Percentiles rank a stretch among this genome's conserved stretches.
These are phyloP conservation scores for Polia nebulosa DNA, from an alignment of 2,888 invertebrate genomes.

Conservation along the genomic window DNA sequence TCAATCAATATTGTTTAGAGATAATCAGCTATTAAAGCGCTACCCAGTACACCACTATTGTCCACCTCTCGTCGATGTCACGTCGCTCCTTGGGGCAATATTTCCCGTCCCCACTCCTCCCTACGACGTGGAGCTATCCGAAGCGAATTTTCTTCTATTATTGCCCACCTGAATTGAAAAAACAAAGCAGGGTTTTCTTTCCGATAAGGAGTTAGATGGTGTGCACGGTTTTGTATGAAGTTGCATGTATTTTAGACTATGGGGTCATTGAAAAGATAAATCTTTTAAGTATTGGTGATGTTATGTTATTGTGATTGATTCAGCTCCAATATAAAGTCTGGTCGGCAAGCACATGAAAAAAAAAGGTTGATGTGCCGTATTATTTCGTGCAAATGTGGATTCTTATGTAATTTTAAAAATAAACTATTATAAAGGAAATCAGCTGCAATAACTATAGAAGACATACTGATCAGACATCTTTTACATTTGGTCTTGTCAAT, in stretches of 20 bases:
- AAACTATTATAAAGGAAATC: too few species aligned
- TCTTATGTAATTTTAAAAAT: too few species aligned
- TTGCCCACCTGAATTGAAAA: conserved; percentile 76
- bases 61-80: conserved; percentile 71
- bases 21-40: background rate
- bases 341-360: too few species aligned
- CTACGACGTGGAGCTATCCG: conserved; percentile 64
- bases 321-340: too few species aligned
- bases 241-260: conserved; percentile 4
- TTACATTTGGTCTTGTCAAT: too few species aligned
- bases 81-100: conserved; percentile 68
- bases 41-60: conserved; percentile 59
- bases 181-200: conserved; percentile 65
- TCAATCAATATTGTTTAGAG: background rate
- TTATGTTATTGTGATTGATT: background rate
- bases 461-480: too few species aligned
- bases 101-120: conserved; percentile 27
- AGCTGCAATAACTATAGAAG: too few species aligned
- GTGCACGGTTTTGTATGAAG: background rate
- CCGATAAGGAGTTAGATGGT: background rate
- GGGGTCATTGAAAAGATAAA: background rate
- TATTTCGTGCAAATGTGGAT: too few species aligned
- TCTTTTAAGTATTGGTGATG: too few species aligned
- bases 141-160: conserved; percentile 69
- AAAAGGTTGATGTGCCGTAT: too few species aligned